These are phyloP conservation scores for Petroica traversi DNA, from an alignment of 2,113 vertebrate species.

Conservation along the genomic window DNA sequence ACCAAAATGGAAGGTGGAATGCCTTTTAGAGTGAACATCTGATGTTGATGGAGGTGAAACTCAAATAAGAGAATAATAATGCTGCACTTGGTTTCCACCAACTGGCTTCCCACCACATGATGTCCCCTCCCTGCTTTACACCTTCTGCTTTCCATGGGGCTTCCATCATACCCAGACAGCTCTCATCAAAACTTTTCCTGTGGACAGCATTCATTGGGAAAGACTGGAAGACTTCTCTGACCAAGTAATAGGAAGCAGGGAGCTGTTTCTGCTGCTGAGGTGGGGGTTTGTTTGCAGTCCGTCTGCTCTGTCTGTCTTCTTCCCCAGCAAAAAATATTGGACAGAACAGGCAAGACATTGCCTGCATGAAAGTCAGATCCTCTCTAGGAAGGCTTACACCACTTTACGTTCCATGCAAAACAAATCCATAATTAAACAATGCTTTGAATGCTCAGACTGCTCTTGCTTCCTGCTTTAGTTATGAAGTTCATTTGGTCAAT, in stretches of 20 bases:
- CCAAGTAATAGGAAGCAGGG: neutral
- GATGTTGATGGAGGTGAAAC: neutral
- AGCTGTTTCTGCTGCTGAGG: neutral
- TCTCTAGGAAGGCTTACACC: neutral
- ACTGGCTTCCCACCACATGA: accelerated
- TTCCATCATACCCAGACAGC: neutral
- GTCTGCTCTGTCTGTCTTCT: neutral
- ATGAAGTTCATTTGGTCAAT: neutral
- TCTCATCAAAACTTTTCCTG: neutral
- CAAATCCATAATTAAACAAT: neutral
- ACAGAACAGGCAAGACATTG: accelerated
- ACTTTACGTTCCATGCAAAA: neutral
- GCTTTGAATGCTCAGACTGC: neutral
- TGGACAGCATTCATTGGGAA: neutral
- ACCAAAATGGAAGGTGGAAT: neutral
- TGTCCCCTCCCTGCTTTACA: neutral
- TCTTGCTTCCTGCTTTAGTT: neutral
- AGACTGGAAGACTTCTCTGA: neutral
- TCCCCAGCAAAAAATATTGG: neutral
- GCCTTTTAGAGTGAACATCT: neutral
- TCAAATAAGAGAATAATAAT: neutral
- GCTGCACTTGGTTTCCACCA: neutral
- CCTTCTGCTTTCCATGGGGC: neutral
- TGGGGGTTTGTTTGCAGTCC: neutral
- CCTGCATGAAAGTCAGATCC: neutral